Conservation (phyloP, 1,140 invertebrate species). For the Drosophila simulans region DNA sequence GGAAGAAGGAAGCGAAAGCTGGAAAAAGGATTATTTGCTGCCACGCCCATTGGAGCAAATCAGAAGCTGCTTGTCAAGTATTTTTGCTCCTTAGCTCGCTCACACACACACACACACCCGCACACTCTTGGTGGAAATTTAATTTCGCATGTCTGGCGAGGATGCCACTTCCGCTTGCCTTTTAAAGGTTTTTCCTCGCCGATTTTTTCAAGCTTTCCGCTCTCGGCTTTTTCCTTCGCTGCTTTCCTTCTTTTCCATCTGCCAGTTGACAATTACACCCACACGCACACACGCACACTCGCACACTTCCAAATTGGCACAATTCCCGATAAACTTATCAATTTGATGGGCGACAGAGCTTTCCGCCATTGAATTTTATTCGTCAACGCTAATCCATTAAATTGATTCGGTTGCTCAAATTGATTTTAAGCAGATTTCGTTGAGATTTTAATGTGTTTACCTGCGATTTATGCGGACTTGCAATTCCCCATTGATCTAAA, state of each 20-base stretch:
- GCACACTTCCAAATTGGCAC: conserved; percentile 66
- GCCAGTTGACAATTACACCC: conserved; percentile 55
- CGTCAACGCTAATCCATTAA: conserved; percentile 74
- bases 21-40: conserved; percentile 70
- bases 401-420: conserved; percentile 73
- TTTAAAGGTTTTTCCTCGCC: conserved; percentile 52
- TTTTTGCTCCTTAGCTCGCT: conserved; percentile 24
- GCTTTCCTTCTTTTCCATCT: conserved; percentile 14
- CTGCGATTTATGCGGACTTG: conserved; percentile 56
- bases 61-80: conserved; percentile 54
- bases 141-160: conserved; percentile 76
- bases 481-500: conserved; percentile 18
- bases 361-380: conserved; percentile 51
- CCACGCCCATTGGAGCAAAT: conserved; percentile 69
- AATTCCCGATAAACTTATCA: conserved; percentile 79
- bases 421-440: conserved; percentile 75
- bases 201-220: not conserved
- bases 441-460: conserved; percentile 65
- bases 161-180: conserved; percentile 59
- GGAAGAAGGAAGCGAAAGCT: conserved; percentile 28
- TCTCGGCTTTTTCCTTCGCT: not conserved
- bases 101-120: not conserved
- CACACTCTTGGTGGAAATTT: conserved; percentile 54
- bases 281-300: conserved; percentile 13
- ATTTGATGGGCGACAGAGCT: conserved; percentile 65